Conservation (phyloP, 2,797 vertebrate species). For the Florisuga fusca region DNA sequence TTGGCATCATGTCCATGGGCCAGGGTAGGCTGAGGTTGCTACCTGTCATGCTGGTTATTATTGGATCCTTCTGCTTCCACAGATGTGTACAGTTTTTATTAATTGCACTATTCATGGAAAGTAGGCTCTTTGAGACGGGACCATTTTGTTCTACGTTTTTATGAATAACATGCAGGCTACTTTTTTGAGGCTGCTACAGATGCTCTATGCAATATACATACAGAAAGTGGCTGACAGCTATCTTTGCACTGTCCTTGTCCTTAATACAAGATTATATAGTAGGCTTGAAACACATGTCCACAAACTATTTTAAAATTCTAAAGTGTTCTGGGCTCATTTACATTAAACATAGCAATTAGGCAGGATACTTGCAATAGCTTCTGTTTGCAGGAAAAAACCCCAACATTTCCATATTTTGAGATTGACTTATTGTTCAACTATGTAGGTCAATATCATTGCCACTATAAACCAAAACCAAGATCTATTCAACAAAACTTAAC, state of each 20-base stretch:
- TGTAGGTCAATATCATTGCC: slow-evolving; percentile 2
- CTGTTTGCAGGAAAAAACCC: slow-evolving; percentile 18
- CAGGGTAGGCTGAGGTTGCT: not conserved
- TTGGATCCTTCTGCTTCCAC: not conserved
- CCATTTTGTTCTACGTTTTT: not conserved
- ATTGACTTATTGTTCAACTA: slow-evolving; percentile 7
- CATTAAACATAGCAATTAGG: slow-evolving; percentile 21
- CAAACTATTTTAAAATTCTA: not conserved
- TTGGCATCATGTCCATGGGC: not conserved
- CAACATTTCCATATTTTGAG: not conserved
- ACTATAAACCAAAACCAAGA: slow-evolving; percentile 7
- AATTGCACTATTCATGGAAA: not conserved
- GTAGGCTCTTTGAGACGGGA: not conserved
- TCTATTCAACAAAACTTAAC: slow-evolving; percentile 33
- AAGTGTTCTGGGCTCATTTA: not conserved
- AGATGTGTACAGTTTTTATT: not conserved
- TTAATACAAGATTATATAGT: not conserved
- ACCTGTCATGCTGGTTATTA: not conserved
- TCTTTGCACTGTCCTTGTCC: not conserved
- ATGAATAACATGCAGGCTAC: not conserved
- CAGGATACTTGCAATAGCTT: slow-evolving; percentile 32
- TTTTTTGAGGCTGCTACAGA: not conserved
- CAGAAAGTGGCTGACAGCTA: not conserved
- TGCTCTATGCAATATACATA: not conserved
- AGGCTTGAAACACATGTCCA: not conserved